Evolutionary conservation across 2,888 invertebrate genomes (phyloP), one percentile per base, ranked within the genome.

Genomic region (Nephrotoma guestfalica): DNA sequence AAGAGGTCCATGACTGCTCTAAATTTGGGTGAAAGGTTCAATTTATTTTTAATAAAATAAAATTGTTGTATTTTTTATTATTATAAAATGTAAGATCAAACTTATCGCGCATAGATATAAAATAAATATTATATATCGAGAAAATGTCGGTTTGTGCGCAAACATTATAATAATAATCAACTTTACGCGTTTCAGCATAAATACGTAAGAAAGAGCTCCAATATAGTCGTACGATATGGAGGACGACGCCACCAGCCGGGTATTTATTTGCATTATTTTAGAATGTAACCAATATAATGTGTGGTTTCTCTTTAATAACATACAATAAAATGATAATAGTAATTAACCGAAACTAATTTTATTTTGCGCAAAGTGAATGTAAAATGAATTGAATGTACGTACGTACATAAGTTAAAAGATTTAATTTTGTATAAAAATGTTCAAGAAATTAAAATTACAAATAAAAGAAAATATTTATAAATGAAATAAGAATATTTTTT

Each of bases 11-110:
- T 85, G 85, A 85, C 85, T 85, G 85, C 85, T 85, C 85, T 85
- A 85, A 85, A 85, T 85, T 85, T 85, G 43, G 85, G 85, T 85
- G 85, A 85, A 85, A 85, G 85, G 85, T 85, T 85, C 85, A 85
- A 43, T 85, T 85, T 85, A 85, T 85, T 85, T 85, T 18, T 43
- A 85, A 43, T 41, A 84, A 84, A 84, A 84, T 84, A 84, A 41
- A 84, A 84, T 84, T 84, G 84, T 41, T 84, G 15, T 84, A 42
- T 40, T n/a, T 84, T 42, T 40, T 51, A 51, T 51, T 57, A 71
- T 30, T 71, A 71, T 71, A 71, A 51, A 71, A 71, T 51, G 30
- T 71, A 30, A 71, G 4, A 71, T 71, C 30, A 71, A 71, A 71
- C 30, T 71, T 71, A 71, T 71, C 30, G 43, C 6, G 43, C 11